Evolutionary conservation across 2,113 vertebrate species (phyloP), one percentile per base, ranked within the genome.

Genomic region (Oreochromis tanganicae): DNA sequence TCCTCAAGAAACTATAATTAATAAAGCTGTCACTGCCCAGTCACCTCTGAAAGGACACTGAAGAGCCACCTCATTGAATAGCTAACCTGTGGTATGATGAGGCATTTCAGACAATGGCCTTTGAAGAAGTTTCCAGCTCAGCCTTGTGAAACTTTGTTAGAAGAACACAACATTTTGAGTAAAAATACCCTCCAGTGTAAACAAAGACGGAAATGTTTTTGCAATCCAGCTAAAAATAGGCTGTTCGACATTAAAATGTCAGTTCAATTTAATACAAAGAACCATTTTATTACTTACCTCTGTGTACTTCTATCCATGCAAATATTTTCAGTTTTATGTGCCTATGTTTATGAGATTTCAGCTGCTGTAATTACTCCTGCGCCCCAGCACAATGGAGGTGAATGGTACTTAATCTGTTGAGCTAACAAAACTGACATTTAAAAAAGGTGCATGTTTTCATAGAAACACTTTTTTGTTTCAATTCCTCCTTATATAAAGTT

Each of bases 1-100:
- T 89, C 91, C 85, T 94, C 73, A 89, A 93, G 89, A 89, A 93
- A 91, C 78, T 89, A 87, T 90, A 94, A 95, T 95, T 93, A 94
- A 94, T 94, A 95, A 94, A 92, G 91, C 93, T 92, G 92, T 92
- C 92, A 90, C 57, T 17, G 87, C 5, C 75, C 36, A 86, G 92
- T 92, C 91, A 93, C 90, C 90, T 84, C 88, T 93, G 85, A 80
- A 91, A 91, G 88, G 91, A 88, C 81, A 57, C 34, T 48, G 78
- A 82, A 68, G 83, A 85, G 34, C 87, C 88, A 57, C 83, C 87
- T 89, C 82, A 83, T 73, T 85, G 89, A 83, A 83, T 55, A 7
- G n/a, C 85, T 46, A 41, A 90, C 88, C 84, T 88, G 38, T 5
- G 16, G 14, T n/a, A 29, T 90, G 88, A 93, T 82, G 29, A 83